phyloP scores from a whole-genome alignment of 2,888 invertebrate species.

The Trichopria drosophilae region DNA sequence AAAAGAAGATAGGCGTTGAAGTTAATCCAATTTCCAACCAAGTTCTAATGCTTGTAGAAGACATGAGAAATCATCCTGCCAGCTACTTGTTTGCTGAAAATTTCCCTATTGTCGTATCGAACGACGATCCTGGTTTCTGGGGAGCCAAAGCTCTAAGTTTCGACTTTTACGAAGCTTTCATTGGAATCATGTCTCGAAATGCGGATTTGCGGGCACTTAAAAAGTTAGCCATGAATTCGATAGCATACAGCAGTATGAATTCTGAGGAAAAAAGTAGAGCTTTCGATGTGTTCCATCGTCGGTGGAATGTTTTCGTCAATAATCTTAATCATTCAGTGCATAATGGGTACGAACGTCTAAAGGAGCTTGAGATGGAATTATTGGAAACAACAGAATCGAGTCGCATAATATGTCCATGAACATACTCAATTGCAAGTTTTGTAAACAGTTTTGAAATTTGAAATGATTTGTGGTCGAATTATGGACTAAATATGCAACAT shows the following conservation, averaged over 20 bases:
- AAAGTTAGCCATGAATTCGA: conserved; percentile 73
- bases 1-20: conserved; percentile 71
- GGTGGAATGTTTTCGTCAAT: conserved; percentile 66
- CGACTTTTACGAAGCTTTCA: conserved; percentile 78
- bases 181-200: conserved; percentile 71
- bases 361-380: too few relatives aligned
- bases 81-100: conserved; percentile 67
- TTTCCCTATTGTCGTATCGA: conserved; percentile 74
- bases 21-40: conserved; percentile 80
- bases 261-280: conserved; percentile 60
- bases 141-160: conserved; percentile 72
- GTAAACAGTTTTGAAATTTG: too few relatives aligned
- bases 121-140: conserved; percentile 82
- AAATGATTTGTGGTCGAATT: too few relatives aligned
- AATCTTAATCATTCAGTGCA: too few relatives aligned
- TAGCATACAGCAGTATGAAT: conserved; percentile 69
- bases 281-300: conserved; percentile 60
- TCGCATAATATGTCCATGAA: too few relatives aligned
- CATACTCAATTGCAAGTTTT: too few relatives aligned
- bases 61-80: conserved; percentile 77
- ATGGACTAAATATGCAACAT: too few relatives aligned
- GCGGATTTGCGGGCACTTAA: conserved; percentile 74
- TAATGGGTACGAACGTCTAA: too few relatives aligned
- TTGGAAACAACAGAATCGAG: too few relatives aligned
- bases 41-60: conserved; percentile 68